Percentiles rank a stretch among this genome's conserved stretches.
These are phyloP conservation scores for Canis aureus DNA, from an alignment of 2,113 vertebrate genomes.

Conservation along the genomic window DNA sequence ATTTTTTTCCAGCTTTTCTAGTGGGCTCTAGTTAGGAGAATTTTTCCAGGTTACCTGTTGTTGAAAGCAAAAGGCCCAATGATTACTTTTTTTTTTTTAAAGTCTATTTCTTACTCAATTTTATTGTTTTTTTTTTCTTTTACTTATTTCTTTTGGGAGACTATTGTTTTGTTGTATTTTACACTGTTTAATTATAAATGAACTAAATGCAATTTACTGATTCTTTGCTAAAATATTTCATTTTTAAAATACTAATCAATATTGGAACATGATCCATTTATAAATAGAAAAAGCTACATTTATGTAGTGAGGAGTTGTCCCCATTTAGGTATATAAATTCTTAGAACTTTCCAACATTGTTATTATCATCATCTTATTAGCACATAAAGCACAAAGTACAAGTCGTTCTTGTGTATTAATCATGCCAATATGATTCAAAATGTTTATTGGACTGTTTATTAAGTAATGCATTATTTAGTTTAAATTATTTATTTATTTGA, in stretches of 20 bases:
- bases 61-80: not conserved
- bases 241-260: constrained; percentile 8
- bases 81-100: not conserved
- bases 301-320: not conserved
- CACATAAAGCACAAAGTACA: not conserved
- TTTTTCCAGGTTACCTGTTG: not conserved
- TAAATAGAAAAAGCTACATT: constrained; percentile 6
- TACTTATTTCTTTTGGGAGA: constrained; percentile 49
- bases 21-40: not conserved
- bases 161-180: constrained; percentile 37
- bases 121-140: not conserved
- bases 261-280: not conserved
- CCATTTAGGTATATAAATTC: not conserved
- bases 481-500: constrained; percentile 7
- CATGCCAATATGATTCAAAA: not conserved
- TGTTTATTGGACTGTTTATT: constrained; percentile 2
- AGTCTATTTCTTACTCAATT: constrained; percentile 40
- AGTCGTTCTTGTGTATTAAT: not conserved
- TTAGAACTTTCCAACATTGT: not conserved
- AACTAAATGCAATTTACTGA: not conserved
- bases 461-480: constrained; percentile 43
- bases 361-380: not conserved
- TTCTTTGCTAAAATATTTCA: constrained; percentile 18
- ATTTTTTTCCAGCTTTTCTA: not conserved
- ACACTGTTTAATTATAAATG: not conserved